Base-by-base conservation (phyloP, 2,888 invertebrate species). In the Chrysopilus asiliformis region DNA sequence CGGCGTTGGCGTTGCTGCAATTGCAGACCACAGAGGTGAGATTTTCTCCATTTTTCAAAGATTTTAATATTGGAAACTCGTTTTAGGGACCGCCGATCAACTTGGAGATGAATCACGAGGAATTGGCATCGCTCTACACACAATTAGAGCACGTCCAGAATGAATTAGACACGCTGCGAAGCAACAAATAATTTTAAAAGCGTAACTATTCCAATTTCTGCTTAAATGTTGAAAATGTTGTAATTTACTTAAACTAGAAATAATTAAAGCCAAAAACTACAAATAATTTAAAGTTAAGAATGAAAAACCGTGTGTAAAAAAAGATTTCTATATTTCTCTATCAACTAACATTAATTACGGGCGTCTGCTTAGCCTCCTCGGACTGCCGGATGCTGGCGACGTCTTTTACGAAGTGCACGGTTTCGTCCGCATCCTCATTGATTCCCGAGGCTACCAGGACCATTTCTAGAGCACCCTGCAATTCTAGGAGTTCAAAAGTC, bases 381-480 rank as follows among this genome's bases (percentile, higher is more conserved):
- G 60, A 59, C 29, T 56, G 60, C 27, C 50, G 49, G 41, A 60
- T 44, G 17, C 42, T 36, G 14, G 38, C 46, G 2, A 46, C 48
- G 24, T 39, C 44, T 33, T 32, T 43, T 0, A 43, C 33, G 41
- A 52, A 54, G 26, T 39, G 46, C 46, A 36, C 20, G 27, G 3
- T 43, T 13, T 24, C 41, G 16, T 32, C 39, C 3, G 36, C 34
- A 19, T 60, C 60, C 39, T 64, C 59, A 13, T 65, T 65, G 7
- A 67, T 64, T 53, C 64, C 69, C 7, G 76, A 68, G 30, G 72
- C 76, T 16, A 76, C 68, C 42, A 79, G 56, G 18, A 85, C 56
- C 56, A 81, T 66, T 47, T 75, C 70, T 41, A 84, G 66, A 17
- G 74, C 70, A 9, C 85, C 84, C 59, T 81, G 77, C 18, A 85